Conservation (phyloP, 2,888 invertebrate species). For the Actias luna region DNA sequence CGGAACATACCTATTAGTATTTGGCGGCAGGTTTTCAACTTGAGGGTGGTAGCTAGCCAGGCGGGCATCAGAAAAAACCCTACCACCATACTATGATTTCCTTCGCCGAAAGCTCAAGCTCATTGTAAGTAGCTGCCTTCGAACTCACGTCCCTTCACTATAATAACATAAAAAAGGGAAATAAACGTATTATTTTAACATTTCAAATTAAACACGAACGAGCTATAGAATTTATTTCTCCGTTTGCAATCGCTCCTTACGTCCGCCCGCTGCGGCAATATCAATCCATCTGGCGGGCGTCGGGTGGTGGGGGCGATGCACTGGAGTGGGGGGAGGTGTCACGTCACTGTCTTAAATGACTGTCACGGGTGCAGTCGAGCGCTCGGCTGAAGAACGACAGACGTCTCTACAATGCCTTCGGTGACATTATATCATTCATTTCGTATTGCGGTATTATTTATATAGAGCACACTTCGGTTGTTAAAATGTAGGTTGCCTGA, state of each 20-base stretch:
- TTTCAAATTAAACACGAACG: neutral
- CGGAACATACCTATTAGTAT: too few species aligned
- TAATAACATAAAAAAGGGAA: neutral
- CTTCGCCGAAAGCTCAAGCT: too few species aligned
- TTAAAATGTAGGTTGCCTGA: neutral
- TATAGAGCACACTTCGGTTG: conserved; percentile 26
- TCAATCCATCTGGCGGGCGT: conserved; percentile 78
- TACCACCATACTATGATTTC: too few species aligned
- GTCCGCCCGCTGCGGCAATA: conserved; percentile 76
- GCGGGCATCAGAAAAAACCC: too few species aligned
- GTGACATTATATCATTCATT: conserved; percentile 72
- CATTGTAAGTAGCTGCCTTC: too few species aligned
- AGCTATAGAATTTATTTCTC: conserved; percentile 34
- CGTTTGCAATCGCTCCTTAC: conserved; percentile 77
- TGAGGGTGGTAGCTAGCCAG: too few species aligned
- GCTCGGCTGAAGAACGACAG: conserved; percentile 72
- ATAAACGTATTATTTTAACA: neutral
- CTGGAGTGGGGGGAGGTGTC: conserved; percentile 50
- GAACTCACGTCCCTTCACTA: too few species aligned
- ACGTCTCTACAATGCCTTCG: conserved; percentile 62
- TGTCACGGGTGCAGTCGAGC: conserved; percentile 74
- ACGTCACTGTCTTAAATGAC: conserved; percentile 81
- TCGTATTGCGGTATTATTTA: conserved; percentile 44
- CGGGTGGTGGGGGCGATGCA: conserved; percentile 29
- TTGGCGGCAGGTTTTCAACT: too few species aligned